Evolutionary conservation across 2,797 vertebrate species (phyloP), one percentile per base, ranked within the genome.

Genomic region (Miichthys miiuy): DNA sequence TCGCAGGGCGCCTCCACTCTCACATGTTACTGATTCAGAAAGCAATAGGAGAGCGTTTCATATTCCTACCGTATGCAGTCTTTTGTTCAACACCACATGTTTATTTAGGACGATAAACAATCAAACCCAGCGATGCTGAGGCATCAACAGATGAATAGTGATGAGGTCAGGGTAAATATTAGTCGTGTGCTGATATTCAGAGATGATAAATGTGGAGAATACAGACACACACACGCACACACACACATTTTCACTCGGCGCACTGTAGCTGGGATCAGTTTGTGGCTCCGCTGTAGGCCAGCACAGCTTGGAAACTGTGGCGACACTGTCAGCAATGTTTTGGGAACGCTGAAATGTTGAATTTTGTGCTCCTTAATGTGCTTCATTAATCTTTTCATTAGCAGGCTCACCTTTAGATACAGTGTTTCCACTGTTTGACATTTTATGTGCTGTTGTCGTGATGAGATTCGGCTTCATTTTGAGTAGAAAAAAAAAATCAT

Each of bases 131-230:
- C 62, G 16, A 75, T 51, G 63, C 75, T 16, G 77, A 79, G 78
- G 83, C 88, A 82, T 88, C 88, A 82, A 67, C 83, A 75, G 88
- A 88, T 88, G 89, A 92, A 93, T 87, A 88, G 75, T 78, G 90
- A 92, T 91, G 93, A 90, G 86, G 90, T 92, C 77, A 68, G 89
- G 82, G 84, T 91, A 90, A 92, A 91, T 91, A 90, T 90, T 91
- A 74, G 88, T 68, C 75, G 50, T 85, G 81, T 84, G 86, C 83
- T 79, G 87, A 89, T 79, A 25, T 38, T 65, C 46, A 65, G 60
- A 20, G 77, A 70, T 79, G 86, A 88, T 87, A 81, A 77, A 88
- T 69, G 70, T 41, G 60, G 76, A n/a, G 75, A 77, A 73, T 10
- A 57, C 72, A 83, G 38, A 64, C 41, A 47, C 21, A 80, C 52